Conservation (phyloP, 2,113 vertebrate genomes). For the Clupea harengus region DNA sequence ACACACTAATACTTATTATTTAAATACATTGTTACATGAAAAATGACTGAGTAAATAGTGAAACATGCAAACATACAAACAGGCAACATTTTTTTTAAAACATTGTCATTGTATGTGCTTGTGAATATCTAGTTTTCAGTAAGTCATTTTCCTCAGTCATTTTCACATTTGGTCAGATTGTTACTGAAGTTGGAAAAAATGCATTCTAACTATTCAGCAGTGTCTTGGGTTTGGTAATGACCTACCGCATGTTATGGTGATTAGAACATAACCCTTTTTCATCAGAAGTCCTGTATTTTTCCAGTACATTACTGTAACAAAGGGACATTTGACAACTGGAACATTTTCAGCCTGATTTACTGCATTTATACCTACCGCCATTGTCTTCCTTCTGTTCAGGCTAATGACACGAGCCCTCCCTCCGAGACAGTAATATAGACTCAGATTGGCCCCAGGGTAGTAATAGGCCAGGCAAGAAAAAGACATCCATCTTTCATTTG, state of each 20-base stretch:
- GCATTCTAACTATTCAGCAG: no score
- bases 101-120: no score
- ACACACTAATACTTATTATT: no score
- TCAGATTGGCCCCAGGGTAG: constrained; percentile 60
- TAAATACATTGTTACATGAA: no score
- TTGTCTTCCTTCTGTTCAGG: constrained; percentile 40
- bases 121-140: no score
- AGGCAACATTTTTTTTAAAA: no score
- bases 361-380: background rate
- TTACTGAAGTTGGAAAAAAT: no score
- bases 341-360: background rate
- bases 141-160: no score
- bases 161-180: no score
- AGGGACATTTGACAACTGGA: background rate
- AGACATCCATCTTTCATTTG: constrained; percentile 53
- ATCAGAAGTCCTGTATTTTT: background rate
- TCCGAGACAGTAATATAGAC: constrained; percentile 54
- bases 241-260: background rate
- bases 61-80: no score
- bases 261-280: background rate
- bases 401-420: constrained; percentile 63
- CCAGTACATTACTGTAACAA: background rate
- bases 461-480: constrained; percentile 49
- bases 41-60: no score
- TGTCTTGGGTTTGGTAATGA: background rate